A percentile compares a stretch with the other conserved stretches of the same genome.
Conservation (phyloP, 1,140 invertebrate genomes). For the Drosophila hydei region DNA sequence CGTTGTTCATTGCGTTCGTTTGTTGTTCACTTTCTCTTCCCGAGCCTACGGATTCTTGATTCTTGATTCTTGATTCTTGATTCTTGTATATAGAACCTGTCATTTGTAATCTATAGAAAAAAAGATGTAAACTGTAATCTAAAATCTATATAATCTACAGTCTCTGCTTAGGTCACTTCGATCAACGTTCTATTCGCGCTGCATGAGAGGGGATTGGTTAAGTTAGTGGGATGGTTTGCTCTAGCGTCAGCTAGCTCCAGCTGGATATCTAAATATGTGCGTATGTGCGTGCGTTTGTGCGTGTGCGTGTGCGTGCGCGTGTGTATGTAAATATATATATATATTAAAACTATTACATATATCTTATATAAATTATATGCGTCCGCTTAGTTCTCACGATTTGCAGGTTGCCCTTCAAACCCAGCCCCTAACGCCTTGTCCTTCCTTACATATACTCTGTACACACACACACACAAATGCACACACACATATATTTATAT, state of each 20-base stretch:
- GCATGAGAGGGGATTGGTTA: not conserved
- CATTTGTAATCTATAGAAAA: constrained; percentile 8
- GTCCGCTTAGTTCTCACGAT: not conserved
- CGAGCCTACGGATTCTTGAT: constrained; percentile 5
- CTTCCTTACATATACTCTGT: not conserved
- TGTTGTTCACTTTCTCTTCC: not conserved
- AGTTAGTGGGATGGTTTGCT: constrained; percentile 7
- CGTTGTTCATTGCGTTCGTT: constrained; percentile 27
- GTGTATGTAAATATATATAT: not conserved
- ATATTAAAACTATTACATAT: not conserved
- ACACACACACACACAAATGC: too few relatives aligned
- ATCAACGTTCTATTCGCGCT: not conserved
- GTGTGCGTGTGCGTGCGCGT: not conserved
- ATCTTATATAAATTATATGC: not conserved
- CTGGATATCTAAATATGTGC: not conserved
- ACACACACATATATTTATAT: too few relatives aligned
- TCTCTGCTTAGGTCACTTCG: constrained; percentile 2
- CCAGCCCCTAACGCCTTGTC: not conserved
- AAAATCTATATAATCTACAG: constrained; percentile 10
- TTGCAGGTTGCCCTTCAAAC: not conserved
- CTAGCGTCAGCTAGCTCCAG: not conserved
- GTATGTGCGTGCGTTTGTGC: not conserved
- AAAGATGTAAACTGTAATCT: constrained; percentile 7
- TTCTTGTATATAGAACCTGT: constrained; percentile 39
- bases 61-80: constrained; percentile 34